Base-by-base conservation (phyloP, 2,888 invertebrate genomes). In the Leptothorax acervorum region DNA sequence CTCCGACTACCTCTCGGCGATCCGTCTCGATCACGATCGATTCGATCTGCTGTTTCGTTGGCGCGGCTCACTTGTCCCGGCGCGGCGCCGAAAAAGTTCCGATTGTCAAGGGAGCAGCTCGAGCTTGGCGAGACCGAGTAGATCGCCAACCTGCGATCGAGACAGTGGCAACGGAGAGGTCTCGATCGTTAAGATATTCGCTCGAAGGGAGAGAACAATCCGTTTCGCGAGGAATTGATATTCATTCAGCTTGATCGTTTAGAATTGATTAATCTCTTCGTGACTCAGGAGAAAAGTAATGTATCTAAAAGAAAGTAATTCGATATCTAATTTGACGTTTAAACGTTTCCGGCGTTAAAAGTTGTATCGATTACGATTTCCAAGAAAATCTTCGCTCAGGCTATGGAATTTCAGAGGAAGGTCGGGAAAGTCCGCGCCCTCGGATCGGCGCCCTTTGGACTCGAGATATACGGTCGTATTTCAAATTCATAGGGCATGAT, bases 401-500 rank as follows among this genome's bases (percentile, higher is more conserved):
- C 11, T 65, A n/a, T 60, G 63, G 31, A 23, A 75, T 63, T 51
- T 75, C 63, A 42, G 55, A 31, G 28, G 63, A 51, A 28, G 12
- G 12, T 15, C 71, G 81, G 62, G 62, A 62, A 83, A 83, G 70
- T 68, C 63, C 62, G 0, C 18, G 57, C 35, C 62, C 31, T 28
- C 35, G 48, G 55, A 15, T 35, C 53, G 18, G 28, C 3, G 31
- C 57, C 23, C 66, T 3, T 48, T 57, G 66, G 39, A 4, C 48
- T 6, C 70, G 48, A 65, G 12, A 18, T 9, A 18, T 9, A 51
- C 39, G 82, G 68, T 65, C 81, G 84, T 85, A 88, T 83, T 86
- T 86, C 84, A 79, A 70, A 87, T 83, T 87, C 89, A 70, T 81
- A 55, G 83, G 66, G 35, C 63, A 48, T 42, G 73, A 15, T 42